Conservation (phyloP, 2,113 vertebrate genomes). For the Gnathonemus echidnorhynchus region DNA sequence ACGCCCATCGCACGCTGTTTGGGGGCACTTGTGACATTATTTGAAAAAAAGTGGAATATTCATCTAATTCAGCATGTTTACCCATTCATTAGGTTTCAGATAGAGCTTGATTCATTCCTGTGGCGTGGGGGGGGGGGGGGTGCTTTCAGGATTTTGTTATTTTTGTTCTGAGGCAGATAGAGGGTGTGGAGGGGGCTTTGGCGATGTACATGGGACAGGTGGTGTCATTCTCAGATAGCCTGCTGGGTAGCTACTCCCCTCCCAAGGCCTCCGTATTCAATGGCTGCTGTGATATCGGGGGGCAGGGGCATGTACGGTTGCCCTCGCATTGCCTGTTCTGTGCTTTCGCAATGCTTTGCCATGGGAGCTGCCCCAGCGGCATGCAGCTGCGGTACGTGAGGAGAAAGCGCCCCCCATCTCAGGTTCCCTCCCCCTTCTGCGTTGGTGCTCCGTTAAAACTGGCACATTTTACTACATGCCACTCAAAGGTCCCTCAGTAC, state of each 20-base stretch:
- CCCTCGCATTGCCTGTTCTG: neutral
- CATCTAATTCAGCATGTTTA: conserved; percentile 46
- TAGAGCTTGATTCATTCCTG: neutral
- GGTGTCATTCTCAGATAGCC: neutral
- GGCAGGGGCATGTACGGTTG: neutral
- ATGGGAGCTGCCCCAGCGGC: neutral
- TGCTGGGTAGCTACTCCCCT: neutral
- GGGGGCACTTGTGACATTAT: conserved; percentile 46
- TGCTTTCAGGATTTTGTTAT: neutral
- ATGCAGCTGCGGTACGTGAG: neutral
- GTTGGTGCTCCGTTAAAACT: neutral
- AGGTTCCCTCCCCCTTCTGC: neutral
- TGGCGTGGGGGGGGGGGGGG: conserved; percentile 18
- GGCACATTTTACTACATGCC: neutral
- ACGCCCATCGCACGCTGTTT: conserved; percentile 23
- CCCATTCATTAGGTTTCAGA: neutral
- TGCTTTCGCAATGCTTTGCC: neutral
- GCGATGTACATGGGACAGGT: neutral
- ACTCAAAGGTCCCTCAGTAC: neutral
- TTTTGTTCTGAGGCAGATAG: neutral
- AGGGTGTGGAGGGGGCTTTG: conserved; percentile 26
- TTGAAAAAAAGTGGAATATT: conserved; percentile 48
- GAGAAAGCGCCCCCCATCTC: neutral
- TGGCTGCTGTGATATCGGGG: neutral
- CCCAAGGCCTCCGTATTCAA: neutral